Evolutionary conservation across 2,888 invertebrate genomes (phyloP), one percentile per base, ranked within the genome.

Genomic region (Mesorhabditis belari): DNA sequence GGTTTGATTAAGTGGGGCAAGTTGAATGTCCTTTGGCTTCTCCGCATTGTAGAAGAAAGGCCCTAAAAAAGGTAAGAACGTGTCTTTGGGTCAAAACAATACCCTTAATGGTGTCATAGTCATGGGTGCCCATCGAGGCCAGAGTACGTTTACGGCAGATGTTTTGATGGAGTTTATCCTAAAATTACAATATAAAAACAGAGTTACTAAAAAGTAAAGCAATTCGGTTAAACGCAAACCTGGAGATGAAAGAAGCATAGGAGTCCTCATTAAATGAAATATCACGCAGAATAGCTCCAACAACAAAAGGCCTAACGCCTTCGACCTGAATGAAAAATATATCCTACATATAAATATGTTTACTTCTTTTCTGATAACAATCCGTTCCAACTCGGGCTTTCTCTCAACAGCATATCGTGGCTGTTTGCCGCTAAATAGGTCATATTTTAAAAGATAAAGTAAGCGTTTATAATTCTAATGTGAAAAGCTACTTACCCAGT

Each of bases 21-120:
- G 99, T 78, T 87, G 87, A 67, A 98, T 94, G 55, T 92, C 87
- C 51, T 85, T 83, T 0, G 96, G 96, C 1, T 88, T 87, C 77
- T 88, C 86, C 0, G 96, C 96, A 82, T 92, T 90, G 81, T 92
- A 99, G 25, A 87, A 85, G 82, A 99, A 96, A 0, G 98, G 98
- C 0, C 94, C 75, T 73, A 49, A 61, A 64, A 44, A 29, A 50
- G 25, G n/a, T 6, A 25, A 3, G n/a, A 5, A n/a, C 5, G 9
- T 17, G 5, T 29, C 26, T 54, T 12, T 9, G 51, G 9, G 17
- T 12, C 5, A 24, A 3, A n/a, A 17, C 29, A 19, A 29, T 21
- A 69, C 72, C 76, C 60, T 71, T 83, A 35, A 94, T 82, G 0
- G 90, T 92, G 82, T 98, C 95, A 75, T 96, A 86, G 84, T 98